Base-by-base conservation (phyloP, 2,888 invertebrate species). In the Campaea margaritaria region DNA sequence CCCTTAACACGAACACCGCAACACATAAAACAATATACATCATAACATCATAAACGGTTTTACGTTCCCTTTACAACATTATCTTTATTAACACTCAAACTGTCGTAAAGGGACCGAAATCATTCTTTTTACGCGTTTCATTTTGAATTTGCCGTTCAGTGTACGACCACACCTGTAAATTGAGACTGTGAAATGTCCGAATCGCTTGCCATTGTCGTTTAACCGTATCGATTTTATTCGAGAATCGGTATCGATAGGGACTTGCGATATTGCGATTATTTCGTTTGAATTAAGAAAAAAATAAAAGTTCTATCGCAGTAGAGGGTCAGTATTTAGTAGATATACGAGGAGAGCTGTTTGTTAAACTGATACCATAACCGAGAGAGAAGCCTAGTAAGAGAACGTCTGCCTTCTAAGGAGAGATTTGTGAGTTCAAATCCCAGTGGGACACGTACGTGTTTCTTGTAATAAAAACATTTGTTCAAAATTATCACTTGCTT, bases 71-170 rank as follows among this genome's bases (percentile, higher is more conserved):
- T 58, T 73, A 73, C 80, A 75, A 81, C 77, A 79, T 81, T 80
- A 85, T 83, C 80, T 87, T 87, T 85, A 87, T 82, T 77, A 78
- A 78, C 76, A 75, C 76, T 76, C 72, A 75, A 75, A 76, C 72
- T 54, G 68, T 81, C 85, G 76, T 87, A 85, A 87, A 86, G 62
- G 61, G 58, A 63, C 72, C 70, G 61, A 80, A 81, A 83, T 78
- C 76, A 72, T 5, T 76, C 70, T 73, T 68, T 69, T 73, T 77
- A 74, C 73, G 72, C 61, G 64, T 74, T 70, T 74, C 69, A 64
- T 65, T 76, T 68, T 70, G 77, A 75, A 76, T 64, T 39, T 39
- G 10, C 2, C 36, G n/a, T 75, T 69, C 76, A 69, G 55, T 28
- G 41, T 59, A 13, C 15, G 54, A 56, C 43, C 49, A 44, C 56